Conservation (phyloP, 2,888 invertebrate species). For the Steinernema hermaphroditum region DNA sequence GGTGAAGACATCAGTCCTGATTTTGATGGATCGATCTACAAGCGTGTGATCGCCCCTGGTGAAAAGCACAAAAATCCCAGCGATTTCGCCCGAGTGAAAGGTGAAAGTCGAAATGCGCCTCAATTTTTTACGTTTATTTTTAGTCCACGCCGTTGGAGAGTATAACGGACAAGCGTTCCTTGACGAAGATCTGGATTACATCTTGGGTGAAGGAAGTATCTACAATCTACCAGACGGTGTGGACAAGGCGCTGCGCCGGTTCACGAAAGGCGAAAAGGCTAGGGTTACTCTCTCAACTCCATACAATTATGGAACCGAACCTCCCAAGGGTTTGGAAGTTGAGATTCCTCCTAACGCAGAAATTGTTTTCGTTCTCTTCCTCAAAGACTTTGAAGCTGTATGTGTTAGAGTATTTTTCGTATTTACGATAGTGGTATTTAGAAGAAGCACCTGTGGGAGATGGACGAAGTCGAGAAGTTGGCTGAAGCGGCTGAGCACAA, state of each 20-base stretch:
- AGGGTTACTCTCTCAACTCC: conserved; percentile 47
- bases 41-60: conserved; percentile 74
- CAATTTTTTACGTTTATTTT: conserved; percentile 21
- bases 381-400: conserved; percentile 83
- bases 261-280: conserved; percentile 72
- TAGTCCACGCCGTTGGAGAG: conserved; percentile 77
- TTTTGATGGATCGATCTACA: conserved; percentile 81
- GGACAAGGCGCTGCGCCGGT: conserved; percentile 80
- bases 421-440: conserved; percentile 64
- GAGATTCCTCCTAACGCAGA: conserved; percentile 79
- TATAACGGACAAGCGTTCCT: conserved; percentile 77
- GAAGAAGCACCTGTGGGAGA: conserved; percentile 80
- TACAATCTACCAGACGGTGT: conserved; percentile 78
- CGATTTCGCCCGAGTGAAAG: conserved; percentile 81
- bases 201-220: conserved; percentile 79
- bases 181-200: conserved; percentile 80
- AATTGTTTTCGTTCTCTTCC: conserved; percentile 80
- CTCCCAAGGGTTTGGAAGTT: too few species aligned
- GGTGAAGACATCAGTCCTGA: conserved; percentile 82
- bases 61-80: conserved; percentile 77
- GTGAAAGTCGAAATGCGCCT: conserved; percentile 69
- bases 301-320: conserved; percentile 68
- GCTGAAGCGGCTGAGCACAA: conserved; percentile 82
- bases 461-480: conserved; percentile 79
- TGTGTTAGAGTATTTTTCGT: conserved; percentile 21